phyloP scores from a whole-genome alignment of 2,888 invertebrate genomes.

The Ichneumoninae sp. region DNA sequence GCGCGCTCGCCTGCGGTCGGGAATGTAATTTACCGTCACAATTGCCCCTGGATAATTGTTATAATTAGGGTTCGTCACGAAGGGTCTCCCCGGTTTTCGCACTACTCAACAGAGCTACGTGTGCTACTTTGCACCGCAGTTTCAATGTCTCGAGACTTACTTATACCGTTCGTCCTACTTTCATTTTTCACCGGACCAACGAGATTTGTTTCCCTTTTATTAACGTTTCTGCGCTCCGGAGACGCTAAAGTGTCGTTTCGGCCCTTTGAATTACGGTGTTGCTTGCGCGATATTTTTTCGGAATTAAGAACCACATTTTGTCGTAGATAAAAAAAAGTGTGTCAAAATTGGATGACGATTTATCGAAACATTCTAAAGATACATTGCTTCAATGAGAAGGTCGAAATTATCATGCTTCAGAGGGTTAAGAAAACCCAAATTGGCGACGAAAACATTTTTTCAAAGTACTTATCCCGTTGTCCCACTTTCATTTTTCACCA shows the following conservation, averaged over 20 bases:
- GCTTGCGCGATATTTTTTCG: neutral
- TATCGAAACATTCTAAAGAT: too few species aligned
- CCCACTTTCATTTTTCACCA: neutral
- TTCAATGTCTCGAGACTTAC: neutral
- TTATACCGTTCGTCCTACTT: neutral
- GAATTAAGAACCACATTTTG: neutral
- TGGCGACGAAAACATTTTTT: too few species aligned
- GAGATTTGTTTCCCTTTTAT: neutral
- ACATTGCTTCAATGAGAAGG: too few species aligned
- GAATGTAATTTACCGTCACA: conserved; percentile 77
- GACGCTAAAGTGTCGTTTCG: neutral
- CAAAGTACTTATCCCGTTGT: neutral
- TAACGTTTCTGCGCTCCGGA: neutral
- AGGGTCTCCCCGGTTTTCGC: conserved; percentile 44
- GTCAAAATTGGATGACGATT: neutral
- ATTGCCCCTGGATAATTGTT: conserved; percentile 77
- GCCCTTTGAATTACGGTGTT: too few species aligned
- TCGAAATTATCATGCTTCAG: too few species aligned
- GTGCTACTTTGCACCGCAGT: conserved; percentile 19
- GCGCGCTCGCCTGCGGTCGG: conserved; percentile 55
- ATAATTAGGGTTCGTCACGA: conserved; percentile 73
- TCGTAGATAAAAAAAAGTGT: neutral
- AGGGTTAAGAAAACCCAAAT: too few species aligned
- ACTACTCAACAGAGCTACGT: conserved; percentile 21
- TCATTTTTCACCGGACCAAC: neutral